phyloP scores from a whole-genome alignment of 1,140 invertebrate species.

The Antheraea mylitta region DNA sequence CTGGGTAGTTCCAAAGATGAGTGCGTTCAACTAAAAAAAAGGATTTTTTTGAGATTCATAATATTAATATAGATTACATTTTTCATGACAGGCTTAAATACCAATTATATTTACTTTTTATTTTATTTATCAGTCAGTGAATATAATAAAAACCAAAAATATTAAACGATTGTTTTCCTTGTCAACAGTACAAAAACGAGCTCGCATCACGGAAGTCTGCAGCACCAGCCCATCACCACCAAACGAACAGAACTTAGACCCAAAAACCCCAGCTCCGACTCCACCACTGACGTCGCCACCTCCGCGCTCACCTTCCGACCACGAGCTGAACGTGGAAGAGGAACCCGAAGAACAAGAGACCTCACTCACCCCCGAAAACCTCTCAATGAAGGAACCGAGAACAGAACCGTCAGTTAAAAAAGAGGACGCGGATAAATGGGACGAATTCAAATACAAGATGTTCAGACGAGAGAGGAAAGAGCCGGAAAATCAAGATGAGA shows the following conservation, averaged over 20 bases:
- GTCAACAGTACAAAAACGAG: constrained; percentile 69
- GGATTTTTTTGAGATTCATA: too few species aligned
- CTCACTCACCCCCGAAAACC: constrained; percentile 72
- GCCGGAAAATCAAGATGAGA: constrained; percentile 39
- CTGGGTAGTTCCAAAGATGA: too few species aligned
- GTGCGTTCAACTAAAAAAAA: too few species aligned
- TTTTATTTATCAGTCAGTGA: too few species aligned
- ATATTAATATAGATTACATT: too few species aligned
- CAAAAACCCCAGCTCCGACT: constrained; percentile 51
- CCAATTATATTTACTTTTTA: too few species aligned
- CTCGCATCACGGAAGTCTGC: constrained; percentile 65
- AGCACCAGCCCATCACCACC: constrained; percentile 62
- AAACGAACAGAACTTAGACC: constrained; percentile 39
- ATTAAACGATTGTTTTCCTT: constrained; percentile 25
- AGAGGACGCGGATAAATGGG: constrained; percentile 68
- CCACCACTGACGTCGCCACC: constrained; percentile 53
- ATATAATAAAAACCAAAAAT: not conserved
- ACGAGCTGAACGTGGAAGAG: constrained; percentile 76
- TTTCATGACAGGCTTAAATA: too few species aligned
- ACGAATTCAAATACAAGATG: constrained; percentile 58
- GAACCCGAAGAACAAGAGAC: constrained; percentile 70
- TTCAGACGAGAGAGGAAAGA: constrained; percentile 50
- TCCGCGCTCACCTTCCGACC: constrained; percentile 66
- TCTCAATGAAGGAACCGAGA: constrained; percentile 71
- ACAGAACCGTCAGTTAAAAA: constrained; percentile 64